Evolutionary conservation across 2,113 vertebrate genomes (phyloP), one percentile per base, ranked within the genome.

Genomic region (Microtus richardsoni): DNA sequence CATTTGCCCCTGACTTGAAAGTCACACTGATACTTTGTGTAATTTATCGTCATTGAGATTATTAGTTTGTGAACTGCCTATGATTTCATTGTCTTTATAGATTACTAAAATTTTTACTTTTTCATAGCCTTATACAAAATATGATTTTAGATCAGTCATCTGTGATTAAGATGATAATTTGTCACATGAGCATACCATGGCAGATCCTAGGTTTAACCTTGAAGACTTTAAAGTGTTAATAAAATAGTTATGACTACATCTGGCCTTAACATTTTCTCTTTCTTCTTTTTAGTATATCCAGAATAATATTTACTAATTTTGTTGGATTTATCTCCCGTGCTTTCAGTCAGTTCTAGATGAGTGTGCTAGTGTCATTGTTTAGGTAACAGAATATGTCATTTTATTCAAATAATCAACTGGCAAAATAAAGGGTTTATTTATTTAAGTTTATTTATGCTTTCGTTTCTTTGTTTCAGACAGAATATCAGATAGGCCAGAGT

Each of bases 351-450:
- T 47, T 70, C 96, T 70, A 94, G 75, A 87, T 54, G 24, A 33
- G 52, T 54, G 9, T 77, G 85, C 75, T 82, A 12, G 62, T 62
- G 26, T 84, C 47, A 68, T 91, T 95, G 47, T 44, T 90, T 75
- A 97, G 73, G 78, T 74, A 92, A 93, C 70, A 52, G 70, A 33
- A 71, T 64, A 89, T 96, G 52, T 93, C 93, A 75, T 95, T 96
- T 88, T 80, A 84, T 83, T 94, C 91, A 94, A 90, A 89, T 85
- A 77, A 58, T 47, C 4, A 14, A 88, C 54, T 52, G 28, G 79
- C 44, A 95, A 95, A n/a, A 1, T 0, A 62, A 93, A 52, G 33
- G 7, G 1, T 78, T 47, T 13, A 16, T 52, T 75, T 28, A 0
- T 89, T 60, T 97, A 41, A 79, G 64, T 64, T 95, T 79, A 1